phyloP scores from a whole-genome alignment of 2,113 vertebrate species.

The Bothrops jararaca region DNA sequence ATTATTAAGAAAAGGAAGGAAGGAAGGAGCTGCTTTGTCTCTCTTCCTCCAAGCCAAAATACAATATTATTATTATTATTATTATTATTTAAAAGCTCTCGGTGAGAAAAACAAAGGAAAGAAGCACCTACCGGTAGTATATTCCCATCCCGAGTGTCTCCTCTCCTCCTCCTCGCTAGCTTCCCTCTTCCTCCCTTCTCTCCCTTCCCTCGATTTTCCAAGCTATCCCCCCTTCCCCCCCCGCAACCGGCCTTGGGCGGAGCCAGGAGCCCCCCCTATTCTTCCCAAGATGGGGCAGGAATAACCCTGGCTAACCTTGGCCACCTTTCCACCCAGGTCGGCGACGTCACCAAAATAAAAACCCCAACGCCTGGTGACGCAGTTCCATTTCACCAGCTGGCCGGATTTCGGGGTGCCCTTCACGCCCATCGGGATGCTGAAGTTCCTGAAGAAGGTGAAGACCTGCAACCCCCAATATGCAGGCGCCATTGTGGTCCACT shows the following conservation, averaged over 20 bases:
- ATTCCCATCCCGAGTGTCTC: neutral
- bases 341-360: conserved; percentile 94
- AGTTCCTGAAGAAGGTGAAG: conserved; percentile 98
- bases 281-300: too few relatives aligned
- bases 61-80: neutral
- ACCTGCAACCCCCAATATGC: conserved; percentile 91
- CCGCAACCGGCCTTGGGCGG: rapidly evolving
- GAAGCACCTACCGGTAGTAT: too few relatives aligned
- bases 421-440: conserved; percentile 97
- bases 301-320: neutral
- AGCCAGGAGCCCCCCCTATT: too few relatives aligned
- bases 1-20: too few relatives aligned
- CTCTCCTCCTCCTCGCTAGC: neutral
- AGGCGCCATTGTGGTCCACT: conserved; percentile 94
- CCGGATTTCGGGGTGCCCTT: conserved; percentile 97
- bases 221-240: too few relatives aligned
- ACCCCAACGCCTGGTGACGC: conserved; percentile 92
- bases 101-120: neutral
- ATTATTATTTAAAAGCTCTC: neutral
- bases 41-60: neutral
- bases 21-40: too few relatives aligned
- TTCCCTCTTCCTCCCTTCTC: neutral
- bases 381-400: conserved; percentile 99
- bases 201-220: neutral
- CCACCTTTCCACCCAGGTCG: conserved; percentile 74